These are phyloP conservation scores for Ahaetulla prasina DNA, from an alignment of 2,113 vertebrate species.

Conservation along the genomic window DNA sequence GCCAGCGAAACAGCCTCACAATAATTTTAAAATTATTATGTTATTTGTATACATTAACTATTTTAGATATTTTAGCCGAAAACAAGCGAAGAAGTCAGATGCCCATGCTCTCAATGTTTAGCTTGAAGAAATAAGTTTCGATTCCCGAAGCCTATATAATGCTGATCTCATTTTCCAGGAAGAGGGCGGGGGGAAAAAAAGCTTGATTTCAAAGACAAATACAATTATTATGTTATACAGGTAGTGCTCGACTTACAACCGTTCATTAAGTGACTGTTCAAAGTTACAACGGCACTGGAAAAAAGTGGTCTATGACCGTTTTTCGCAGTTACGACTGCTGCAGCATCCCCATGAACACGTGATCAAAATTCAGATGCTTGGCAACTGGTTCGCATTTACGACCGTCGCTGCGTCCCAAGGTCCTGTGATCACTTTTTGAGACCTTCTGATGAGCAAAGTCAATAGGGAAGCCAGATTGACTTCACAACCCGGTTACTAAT, in stretches of 20 bases:
- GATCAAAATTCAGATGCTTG: neutral
- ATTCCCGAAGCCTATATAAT: neutral
- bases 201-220: neutral
- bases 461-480: neutral
- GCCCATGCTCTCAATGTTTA: neutral
- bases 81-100: neutral
- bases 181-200: too few relatives aligned
- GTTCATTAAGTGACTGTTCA: neutral
- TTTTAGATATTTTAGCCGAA: neutral
- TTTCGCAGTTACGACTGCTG: neutral
- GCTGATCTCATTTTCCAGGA: neutral
- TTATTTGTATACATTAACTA: neutral
- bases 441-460: neutral
- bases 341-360: neutral
- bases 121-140: neutral
- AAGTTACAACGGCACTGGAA: neutral
- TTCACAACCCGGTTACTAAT: neutral
- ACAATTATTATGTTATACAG: neutral
- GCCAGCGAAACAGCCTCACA: neutral
- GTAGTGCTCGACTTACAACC: neutral
- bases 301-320: neutral
- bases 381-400: neutral
- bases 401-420: neutral
- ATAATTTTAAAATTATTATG: neutral
- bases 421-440: neutral